Evolutionary conservation across 1,140 invertebrate genomes (phyloP), one percentile per base, ranked within the genome.

Genomic region (Papilio polytes): DNA sequence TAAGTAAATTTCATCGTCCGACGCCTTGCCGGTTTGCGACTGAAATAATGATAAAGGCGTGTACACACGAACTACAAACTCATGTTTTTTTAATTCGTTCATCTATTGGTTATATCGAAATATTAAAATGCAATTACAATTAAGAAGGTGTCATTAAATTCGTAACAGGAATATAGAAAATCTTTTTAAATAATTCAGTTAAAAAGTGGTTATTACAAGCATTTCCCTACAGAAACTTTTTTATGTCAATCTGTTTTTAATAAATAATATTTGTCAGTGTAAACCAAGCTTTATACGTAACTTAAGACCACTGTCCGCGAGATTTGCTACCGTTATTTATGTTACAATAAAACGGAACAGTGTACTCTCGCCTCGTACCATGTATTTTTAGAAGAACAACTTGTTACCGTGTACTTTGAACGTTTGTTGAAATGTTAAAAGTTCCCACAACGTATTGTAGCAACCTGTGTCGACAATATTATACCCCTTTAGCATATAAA

Each of bases 1-100:
- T 78, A 78, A 78, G 77, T 78, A 78, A 63, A 78, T 78, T 78
- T 78, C 56, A 66, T 63, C 56, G 53, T 41, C 77, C 56, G 77
- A 59, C 56, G 77, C 77, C 56, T 66, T n/a, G 48, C 13, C 48
- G 26, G 26, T 78, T 63, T 36, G 56, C 77, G 31, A 20, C 77
- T 63, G 36, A 63, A 78, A 78, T 78, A 63, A 78, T 63, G 36
- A 36, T 78, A 76, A 78, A 44, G 77, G 18, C 3, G 22, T 41
- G 26, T 20, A 63, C 77, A 78, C 36, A 78, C 36, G 4, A 26
- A 26, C 26, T 26, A 26, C 26, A 26, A 26, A 26, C 1, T 26
- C n/a, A 26, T 26, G n/a, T 26, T 26, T 26, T 26, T 26, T 26
- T 26, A 26, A 26, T 26, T 26, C 26, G 26, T 26, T 26, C 26